Conservation (phyloP, 2,888 invertebrate species). For the Lamproptera curius region DNA sequence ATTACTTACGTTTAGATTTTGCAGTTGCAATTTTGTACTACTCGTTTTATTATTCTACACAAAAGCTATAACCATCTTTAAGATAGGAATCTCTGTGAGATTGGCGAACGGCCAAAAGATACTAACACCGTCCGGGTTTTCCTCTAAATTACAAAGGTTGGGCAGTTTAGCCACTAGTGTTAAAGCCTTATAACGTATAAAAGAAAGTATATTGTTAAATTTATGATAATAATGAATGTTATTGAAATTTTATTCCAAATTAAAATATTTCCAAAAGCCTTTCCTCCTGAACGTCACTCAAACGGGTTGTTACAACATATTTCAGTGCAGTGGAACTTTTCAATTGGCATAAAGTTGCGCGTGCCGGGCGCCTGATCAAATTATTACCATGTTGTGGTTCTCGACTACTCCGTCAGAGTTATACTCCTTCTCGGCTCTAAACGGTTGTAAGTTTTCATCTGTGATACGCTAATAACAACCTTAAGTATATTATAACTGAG, state of each 20-base stretch:
- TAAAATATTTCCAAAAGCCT: conserved; percentile 31
- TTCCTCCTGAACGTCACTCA: conserved; percentile 38
- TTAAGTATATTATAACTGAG: conserved; percentile 21
- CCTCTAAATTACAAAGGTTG: conserved; percentile 17
- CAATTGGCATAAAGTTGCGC: conserved; percentile 65
- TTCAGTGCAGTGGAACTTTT: conserved; percentile 63
- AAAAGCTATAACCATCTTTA: conserved; percentile 17
- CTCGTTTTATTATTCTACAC: conserved; percentile 1
- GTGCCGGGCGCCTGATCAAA: conserved; percentile 67
- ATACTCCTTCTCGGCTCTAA: conserved; percentile 31
- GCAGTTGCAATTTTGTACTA: no score
- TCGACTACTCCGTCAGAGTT: conserved; percentile 49
- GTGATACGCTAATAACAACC: conserved; percentile 26
- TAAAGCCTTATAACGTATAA: background rate
- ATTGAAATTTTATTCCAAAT: conserved; percentile 30
- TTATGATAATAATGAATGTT: no score
- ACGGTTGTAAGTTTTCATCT: conserved; percentile 36
- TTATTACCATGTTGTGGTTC: conserved; percentile 69
- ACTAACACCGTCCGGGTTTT: conserved; percentile 13
- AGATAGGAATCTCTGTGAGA: conserved; percentile 15
- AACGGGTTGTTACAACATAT: conserved; percentile 45
- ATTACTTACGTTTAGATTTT: no score
- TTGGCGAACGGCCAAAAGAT: conserved; percentile 17
- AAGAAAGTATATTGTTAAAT: no score
- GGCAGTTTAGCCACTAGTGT: conserved; percentile 4